Evolutionary conservation across 2,113 vertebrate species (phyloP).

Genomic region (Willisornis vidua): DNA sequence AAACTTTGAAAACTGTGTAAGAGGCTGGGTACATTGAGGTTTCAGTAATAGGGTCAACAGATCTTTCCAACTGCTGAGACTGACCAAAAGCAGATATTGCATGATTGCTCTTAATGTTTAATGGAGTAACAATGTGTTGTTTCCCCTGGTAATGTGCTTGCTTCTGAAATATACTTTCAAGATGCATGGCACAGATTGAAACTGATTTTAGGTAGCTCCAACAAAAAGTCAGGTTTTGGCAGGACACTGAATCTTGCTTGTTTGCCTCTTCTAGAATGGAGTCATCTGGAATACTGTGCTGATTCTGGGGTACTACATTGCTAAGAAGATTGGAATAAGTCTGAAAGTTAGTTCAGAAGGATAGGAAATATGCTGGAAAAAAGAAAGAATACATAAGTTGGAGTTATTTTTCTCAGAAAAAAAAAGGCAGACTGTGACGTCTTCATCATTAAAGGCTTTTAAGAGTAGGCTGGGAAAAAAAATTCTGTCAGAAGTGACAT

Average conservation of each 20-base stretch:
- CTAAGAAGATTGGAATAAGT: neutral
- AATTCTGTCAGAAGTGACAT: constrained; percentile 29
- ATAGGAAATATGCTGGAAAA: neutral
- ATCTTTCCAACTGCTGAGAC: neutral
- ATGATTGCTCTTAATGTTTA: neutral
- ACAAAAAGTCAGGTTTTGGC: neutral
- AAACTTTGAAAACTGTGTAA: neutral
- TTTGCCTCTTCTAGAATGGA: neutral
- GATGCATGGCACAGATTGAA: neutral
- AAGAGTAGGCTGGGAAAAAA: neutral
- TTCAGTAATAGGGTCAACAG: neutral
- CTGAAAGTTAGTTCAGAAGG: neutral
- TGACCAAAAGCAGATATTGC: neutral
- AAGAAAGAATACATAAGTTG: neutral
- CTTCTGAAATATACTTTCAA: neutral
- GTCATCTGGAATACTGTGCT: neutral
- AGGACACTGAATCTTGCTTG: neutral
- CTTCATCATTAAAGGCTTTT: constrained; percentile 36
- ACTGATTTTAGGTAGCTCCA: neutral
- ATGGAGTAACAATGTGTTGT: neutral
- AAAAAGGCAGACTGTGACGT: neutral
- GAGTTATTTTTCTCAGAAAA: constrained; percentile 5
- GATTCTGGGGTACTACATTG: neutral
- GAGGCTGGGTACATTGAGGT: neutral
- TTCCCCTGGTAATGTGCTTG: neutral